A percentile compares a stretch with the other conserved stretches of the same genome.
phyloP scores from a whole-genome alignment of 2,797 vertebrate species.

The Myotis planiceps region DNA sequence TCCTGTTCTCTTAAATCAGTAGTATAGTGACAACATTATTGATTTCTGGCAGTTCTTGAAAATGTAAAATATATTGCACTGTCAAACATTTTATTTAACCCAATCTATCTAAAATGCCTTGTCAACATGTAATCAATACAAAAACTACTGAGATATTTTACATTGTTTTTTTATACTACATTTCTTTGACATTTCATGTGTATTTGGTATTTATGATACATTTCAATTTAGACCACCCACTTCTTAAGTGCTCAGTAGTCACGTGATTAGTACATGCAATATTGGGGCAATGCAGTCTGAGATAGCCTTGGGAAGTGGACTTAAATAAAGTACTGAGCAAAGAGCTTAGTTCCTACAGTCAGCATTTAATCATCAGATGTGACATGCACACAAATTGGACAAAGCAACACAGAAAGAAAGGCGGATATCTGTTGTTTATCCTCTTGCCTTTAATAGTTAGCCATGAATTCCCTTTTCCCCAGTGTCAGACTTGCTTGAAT shows the following conservation, averaged over 20 bases:
- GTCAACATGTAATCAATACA: not conserved
- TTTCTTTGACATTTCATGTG: not conserved
- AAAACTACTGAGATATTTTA: conserved; percentile 32
- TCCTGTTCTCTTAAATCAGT: not conserved
- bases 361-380: not conserved
- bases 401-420: not conserved
- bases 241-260: not conserved
- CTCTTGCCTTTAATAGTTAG: not conserved
- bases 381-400: not conserved
- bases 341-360: not conserved
- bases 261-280: not conserved
- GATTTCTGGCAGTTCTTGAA: not conserved
- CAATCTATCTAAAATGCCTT: not conserved
- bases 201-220: not conserved
- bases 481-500: not conserved
- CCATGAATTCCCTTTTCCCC: not conserved
- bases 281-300: not conserved
- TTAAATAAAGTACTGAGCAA: not conserved
- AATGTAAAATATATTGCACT: not conserved
- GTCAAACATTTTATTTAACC: conserved; percentile 19
- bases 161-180: not conserved
- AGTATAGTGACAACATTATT: not conserved
- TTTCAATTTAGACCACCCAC: not conserved
- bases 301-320: not conserved
- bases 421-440: not conserved